Conservation (phyloP, 2,888 invertebrate species). For the Brachycybe producta region DNA sequence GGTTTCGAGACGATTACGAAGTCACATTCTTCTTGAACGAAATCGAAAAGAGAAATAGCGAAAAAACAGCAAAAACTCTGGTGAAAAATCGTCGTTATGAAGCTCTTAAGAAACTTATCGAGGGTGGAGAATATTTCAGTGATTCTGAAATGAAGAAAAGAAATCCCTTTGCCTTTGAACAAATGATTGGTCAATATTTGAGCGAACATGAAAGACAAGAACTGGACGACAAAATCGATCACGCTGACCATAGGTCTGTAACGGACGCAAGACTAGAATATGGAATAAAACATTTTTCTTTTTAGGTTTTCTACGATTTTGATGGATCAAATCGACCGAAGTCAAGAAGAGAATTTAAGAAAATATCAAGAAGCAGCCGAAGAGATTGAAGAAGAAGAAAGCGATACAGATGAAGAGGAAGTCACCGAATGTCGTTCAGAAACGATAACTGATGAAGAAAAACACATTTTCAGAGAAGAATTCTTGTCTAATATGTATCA, state of each 20-base stretch:
- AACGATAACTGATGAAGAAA: slow-evolving; percentile 31
- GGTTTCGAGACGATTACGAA: slow-evolving; percentile 40
- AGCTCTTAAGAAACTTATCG: slow-evolving; percentile 59
- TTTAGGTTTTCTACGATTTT: slow-evolving; percentile 55
- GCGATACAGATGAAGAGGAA: slow-evolving; percentile 8
- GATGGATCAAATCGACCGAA: slow-evolving; percentile 64
- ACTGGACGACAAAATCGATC: slow-evolving; percentile 32
- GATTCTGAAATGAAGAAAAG: slow-evolving; percentile 87
- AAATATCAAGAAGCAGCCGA: slow-evolving; percentile 45
- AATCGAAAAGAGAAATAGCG: slow-evolving; percentile 24
- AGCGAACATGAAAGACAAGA: slow-evolving; percentile 56
- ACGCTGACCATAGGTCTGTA: slow-evolving; percentile 27
- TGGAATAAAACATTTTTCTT: slow-evolving; percentile 6
- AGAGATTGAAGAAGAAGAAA: slow-evolving; percentile 25
- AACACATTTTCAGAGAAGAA: slow-evolving; percentile 56
- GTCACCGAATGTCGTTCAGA: slow-evolving; percentile 22
- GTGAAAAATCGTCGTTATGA: slow-evolving; percentile 68
- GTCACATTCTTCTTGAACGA: slow-evolving; percentile 50
- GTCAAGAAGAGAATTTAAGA: slow-evolving; percentile 46
- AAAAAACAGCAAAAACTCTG: slow-evolving; percentile 36
- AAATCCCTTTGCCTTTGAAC: slow-evolving; percentile 78
- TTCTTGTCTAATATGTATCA: slow-evolving; percentile 73
- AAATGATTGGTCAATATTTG: slow-evolving; percentile 73
- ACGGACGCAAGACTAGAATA: too few species aligned
- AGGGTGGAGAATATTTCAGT: slow-evolving; percentile 64